These are phyloP conservation scores for Cercocebus atys DNA, from an alignment of 2,113 vertebrate species.

Conservation along the genomic window DNA sequence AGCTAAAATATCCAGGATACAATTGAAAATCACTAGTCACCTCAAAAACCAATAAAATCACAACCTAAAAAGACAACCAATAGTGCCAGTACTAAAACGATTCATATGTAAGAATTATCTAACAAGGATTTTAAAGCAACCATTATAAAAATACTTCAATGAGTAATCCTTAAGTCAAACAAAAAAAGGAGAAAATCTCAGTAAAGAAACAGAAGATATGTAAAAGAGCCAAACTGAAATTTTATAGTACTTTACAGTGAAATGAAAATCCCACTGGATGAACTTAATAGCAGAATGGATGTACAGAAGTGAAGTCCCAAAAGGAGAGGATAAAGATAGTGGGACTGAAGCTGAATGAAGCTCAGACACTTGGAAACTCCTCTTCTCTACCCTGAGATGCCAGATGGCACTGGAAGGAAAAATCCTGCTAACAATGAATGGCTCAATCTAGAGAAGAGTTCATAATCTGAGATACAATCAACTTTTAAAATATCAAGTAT, in stretches of 20 bases:
- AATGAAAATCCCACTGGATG: not conserved
- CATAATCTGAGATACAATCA: not conserved
- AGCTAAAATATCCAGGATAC: not conserved
- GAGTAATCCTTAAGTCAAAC: not conserved
- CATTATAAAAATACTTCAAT: not conserved
- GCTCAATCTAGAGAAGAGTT: not conserved
- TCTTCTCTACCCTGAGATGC: not conserved
- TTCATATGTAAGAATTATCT: not conserved
- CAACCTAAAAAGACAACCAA: not conserved
- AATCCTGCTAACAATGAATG: not conserved
- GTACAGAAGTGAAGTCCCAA: not conserved
- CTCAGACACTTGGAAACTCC: not conserved
- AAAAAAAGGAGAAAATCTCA: not conserved
- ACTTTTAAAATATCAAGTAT: not conserved
- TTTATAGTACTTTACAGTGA: not conserved
- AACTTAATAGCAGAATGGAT: not conserved
- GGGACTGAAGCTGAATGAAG: not conserved
- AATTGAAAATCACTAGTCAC: not conserved
- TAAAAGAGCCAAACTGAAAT: not conserved
- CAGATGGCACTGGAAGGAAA: not conserved
- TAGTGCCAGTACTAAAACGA: not conserved
- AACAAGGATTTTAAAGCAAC: conserved; percentile 10
- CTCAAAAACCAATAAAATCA: not conserved
- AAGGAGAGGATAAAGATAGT: not conserved
- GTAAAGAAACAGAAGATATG: not conserved